Base-by-base conservation (phyloP, 2,113 vertebrate species). In the Oryzias melastigma region DNA sequence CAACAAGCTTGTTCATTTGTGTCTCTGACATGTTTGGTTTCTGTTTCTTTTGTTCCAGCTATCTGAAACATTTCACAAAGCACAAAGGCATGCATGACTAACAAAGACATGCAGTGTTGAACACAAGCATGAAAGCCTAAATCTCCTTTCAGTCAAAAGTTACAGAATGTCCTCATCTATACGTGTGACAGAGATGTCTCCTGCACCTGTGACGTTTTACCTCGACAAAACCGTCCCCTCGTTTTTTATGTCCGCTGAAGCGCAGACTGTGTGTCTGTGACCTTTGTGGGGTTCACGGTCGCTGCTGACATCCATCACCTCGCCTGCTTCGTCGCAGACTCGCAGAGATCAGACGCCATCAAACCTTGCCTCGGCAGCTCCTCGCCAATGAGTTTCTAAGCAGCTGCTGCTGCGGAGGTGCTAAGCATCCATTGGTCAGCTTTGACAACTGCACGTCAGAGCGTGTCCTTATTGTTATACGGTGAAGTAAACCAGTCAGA, bases 331-430 rank as follows among this genome's bases (percentile, higher is more conserved):
- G 35, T 62, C 62, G 60, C 42, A 63, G 40, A 53, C 27, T 1
- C 45, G 14, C 62, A 35, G 62, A 48, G 43, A 67, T 18, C 60
- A 52, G 62, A 60, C 56, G 48, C 69, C 76, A 14, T 25, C 75
- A 68, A n/a, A 17, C 35, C 16, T 15, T 2, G 17, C 48, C 48
- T 22, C 60, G 71, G 75, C 68, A 62, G 59, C 42, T 12, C 15
- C 55, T 54, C 48, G 68, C 80, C 85, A 73, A 7, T 80, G 65
- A 22, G 10, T 20, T 47, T 44, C 27, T 45, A 17, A 75, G 51
- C 42, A 18, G 29, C 43, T 64, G 72, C 70, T 62, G 54, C 64
- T 69, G 48, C 51, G 51, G 68, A 65, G 42, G 48, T 52, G 58
- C 69, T 68, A 60, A 46, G 19, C 25, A 15, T 52, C 65, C 40